Evolutionary conservation across 35 echinoderm and acorn worm genomes (phyloP).

Genomic region (Ptychodera flava): DNA sequence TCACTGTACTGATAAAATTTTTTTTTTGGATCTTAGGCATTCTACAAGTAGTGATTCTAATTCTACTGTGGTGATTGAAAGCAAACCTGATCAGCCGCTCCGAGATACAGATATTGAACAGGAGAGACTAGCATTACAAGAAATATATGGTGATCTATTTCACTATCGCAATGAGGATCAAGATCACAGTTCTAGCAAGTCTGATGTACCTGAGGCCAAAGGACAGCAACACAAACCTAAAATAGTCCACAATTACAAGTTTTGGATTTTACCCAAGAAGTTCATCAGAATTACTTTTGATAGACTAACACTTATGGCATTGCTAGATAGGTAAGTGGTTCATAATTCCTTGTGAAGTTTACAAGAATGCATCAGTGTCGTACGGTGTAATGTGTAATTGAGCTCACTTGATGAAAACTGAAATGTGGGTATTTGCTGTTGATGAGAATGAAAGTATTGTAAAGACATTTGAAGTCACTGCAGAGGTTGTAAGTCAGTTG

Average conservation of each 20-base stretch:
- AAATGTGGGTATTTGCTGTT: too few relatives aligned
- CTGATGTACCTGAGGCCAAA: slow-evolving; percentile 19
- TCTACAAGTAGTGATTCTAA: background rate
- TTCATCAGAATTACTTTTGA: slow-evolving; percentile 91
- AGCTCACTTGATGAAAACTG: too few relatives aligned
- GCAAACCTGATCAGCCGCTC: background rate
- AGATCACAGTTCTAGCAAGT: background rate
- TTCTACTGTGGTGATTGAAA: background rate
- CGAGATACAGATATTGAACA: background rate
- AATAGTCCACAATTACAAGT: slow-evolving; percentile 93
- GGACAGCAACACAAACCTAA: slow-evolving; percentile 28
- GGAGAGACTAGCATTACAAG: background rate
- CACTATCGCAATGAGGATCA: background rate
- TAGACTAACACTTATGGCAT: slow-evolving; percentile 77
- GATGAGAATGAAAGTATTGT: too few relatives aligned
- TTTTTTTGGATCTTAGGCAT: too few relatives aligned
- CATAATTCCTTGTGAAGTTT: too few relatives aligned
- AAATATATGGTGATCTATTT: background rate
- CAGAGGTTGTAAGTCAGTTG: too few relatives aligned
- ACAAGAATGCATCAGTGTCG: too few relatives aligned
- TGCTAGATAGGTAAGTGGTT: slow-evolving; percentile 94
- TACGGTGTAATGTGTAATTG: too few relatives aligned
- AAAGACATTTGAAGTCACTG: too few relatives aligned
- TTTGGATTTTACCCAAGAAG: slow-evolving; percentile 89
- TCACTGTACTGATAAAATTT: too few relatives aligned